Conservation (phyloP, 2,888 invertebrate genomes). For the Mylabris sibirica region DNA sequence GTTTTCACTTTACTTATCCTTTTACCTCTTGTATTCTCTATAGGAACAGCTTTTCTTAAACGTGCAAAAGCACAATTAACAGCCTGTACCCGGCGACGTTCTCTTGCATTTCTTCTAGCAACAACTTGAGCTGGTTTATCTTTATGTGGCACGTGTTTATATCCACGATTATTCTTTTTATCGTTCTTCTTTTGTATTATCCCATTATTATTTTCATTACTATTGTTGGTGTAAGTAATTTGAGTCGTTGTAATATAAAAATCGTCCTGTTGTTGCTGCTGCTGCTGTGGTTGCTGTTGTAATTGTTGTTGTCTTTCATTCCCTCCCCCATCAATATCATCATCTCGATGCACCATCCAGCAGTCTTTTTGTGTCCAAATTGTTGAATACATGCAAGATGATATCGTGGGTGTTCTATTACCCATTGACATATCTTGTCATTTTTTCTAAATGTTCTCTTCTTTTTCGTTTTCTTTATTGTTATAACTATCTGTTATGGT, state of each 20-base stretch:
- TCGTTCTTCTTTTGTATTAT: constrained; percentile 42
- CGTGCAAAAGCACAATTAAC: constrained; percentile 70
- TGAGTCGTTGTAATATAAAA: constrained; percentile 26
- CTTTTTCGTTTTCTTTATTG: constrained; percentile 12
- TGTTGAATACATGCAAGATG: constrained; percentile 44
- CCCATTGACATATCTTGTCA: constrained; percentile 37
- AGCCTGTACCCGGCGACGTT: constrained; percentile 69
- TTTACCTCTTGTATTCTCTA: constrained; percentile 65
- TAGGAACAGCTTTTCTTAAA: constrained; percentile 67
- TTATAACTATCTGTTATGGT: background rate
- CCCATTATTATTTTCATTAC: constrained; percentile 13
- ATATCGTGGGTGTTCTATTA: constrained; percentile 38
- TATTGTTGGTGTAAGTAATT: constrained; percentile 29
- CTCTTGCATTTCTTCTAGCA: constrained; percentile 68
- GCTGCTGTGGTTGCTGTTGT: background rate
- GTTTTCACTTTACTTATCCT: constrained; percentile 72
- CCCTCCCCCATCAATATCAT: constrained; percentile 10
- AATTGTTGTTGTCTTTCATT: background rate
- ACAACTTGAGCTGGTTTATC: constrained; percentile 68
- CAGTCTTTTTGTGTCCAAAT: constrained; percentile 31
- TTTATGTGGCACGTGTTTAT: constrained; percentile 59
- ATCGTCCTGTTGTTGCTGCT: constrained; percentile 1
- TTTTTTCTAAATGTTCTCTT: constrained; percentile 18
- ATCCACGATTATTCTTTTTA: constrained; percentile 28
- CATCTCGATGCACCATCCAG: constrained; percentile 15